Percentiles rank a stretch among this genome's conserved stretches.
Conservation (phyloP, 2,888 invertebrate species). For the Omphaloscelis lunosa region DNA sequence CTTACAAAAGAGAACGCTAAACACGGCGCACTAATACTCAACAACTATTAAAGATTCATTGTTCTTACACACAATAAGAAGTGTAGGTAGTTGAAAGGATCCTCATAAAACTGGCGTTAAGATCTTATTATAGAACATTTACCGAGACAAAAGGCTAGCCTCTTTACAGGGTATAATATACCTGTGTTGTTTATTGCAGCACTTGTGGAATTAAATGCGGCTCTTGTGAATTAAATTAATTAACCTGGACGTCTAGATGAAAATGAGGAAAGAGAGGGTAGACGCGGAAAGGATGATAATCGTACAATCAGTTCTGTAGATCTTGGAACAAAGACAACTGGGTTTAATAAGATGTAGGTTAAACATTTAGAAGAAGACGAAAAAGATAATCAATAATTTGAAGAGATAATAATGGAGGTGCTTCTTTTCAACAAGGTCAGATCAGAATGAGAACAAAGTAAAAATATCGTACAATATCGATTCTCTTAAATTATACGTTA, state of each 20-base stretch:
- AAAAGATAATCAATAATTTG: neutral
- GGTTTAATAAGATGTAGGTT: neutral
- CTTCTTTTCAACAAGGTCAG: neutral
- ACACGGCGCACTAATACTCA: slow-evolving; percentile 62
- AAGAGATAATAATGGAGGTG: neutral
- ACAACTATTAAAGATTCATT: slow-evolving; percentile 70
- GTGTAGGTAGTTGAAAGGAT: slow-evolving; percentile 63
- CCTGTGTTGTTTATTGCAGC: slow-evolving; percentile 49
- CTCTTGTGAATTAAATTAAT: slow-evolving; percentile 61
- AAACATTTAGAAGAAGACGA: neutral
- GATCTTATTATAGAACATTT: slow-evolving; percentile 65
- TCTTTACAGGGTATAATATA: slow-evolving; percentile 52
- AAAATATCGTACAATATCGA: slow-evolving; percentile 8
- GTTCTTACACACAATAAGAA: slow-evolving; percentile 67
- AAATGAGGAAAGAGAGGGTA: slow-evolving; percentile 10
- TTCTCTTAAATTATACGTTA: neutral
- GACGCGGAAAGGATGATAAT: slow-evolving; percentile 8
- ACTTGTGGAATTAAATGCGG: slow-evolving; percentile 54
- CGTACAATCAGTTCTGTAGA: slow-evolving; percentile 3
- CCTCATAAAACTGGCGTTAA: slow-evolving; percentile 66
- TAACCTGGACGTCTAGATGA: slow-evolving; percentile 30
- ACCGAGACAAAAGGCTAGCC: slow-evolving; percentile 60
- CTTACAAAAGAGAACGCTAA: slow-evolving; percentile 39
- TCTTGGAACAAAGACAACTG: neutral
- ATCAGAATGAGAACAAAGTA: neutral